Evolutionary conservation across 2,797 vertebrate species (phyloP).

Genomic region (Pipistrellus nathusii): DNA sequence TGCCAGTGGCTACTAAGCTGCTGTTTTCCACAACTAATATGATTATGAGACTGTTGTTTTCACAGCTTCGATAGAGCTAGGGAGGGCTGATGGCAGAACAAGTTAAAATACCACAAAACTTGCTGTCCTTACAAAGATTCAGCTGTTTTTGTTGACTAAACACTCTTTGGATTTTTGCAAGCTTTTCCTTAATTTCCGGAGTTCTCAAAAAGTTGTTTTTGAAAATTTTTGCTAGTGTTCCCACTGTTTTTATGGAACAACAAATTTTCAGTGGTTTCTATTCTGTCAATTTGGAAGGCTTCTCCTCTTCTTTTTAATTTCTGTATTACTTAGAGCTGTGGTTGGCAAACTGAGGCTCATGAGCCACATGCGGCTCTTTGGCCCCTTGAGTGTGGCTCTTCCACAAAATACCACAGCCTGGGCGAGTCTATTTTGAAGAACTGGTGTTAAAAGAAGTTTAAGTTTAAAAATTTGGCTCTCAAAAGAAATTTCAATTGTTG

Average conservation of each 20-base stretch:
- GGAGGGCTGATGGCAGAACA: not conserved
- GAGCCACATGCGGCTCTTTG: no score
- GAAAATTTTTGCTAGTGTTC: not conserved
- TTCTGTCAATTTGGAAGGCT: not conserved
- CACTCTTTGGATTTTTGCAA: not conserved
- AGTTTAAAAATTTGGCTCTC: no score
- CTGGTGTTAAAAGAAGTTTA: no score
- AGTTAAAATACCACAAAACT: not conserved
- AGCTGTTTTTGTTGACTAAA: constrained; percentile 15
- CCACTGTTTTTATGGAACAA: not conserved
- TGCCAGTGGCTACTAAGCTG: not conserved
- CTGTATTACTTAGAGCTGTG: not conserved
- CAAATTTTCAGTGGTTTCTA: not conserved
- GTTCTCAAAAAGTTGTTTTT: constrained; percentile 31
- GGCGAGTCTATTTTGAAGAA: no score
- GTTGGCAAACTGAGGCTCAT: no score
- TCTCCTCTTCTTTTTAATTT: not conserved
- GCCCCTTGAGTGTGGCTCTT: no score
- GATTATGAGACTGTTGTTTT: not conserved
- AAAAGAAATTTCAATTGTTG: no score
- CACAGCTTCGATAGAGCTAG: not conserved
- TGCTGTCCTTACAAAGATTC: not conserved
- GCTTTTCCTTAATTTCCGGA: constrained; percentile 17
- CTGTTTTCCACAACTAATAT: not conserved
- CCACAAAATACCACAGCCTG: no score